phyloP scores from a whole-genome alignment of 1,140 invertebrate species.

The Plutomurus gul region DNA sequence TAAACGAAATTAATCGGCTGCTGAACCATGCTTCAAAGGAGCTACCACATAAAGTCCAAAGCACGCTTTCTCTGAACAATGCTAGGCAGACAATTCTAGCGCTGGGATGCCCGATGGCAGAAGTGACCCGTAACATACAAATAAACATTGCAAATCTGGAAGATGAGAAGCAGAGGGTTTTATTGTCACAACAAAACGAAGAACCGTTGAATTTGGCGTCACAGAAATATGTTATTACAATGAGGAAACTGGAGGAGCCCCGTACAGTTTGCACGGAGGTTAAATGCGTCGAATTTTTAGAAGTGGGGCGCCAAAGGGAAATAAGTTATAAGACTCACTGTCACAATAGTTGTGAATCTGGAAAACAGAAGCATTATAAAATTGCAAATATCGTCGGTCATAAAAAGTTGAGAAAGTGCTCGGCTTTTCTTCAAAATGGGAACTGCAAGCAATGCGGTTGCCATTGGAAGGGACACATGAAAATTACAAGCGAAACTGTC shows the following conservation, averaged over 20 bases:
- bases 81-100: conserved; percentile 15
- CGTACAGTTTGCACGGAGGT: not conserved
- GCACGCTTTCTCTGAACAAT: conserved; percentile 40
- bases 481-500: not conserved
- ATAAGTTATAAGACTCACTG: not conserved
- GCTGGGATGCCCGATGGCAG: conserved; percentile 24
- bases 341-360: not conserved
- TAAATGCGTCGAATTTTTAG: not conserved
- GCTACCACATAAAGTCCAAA: conserved; percentile 26
- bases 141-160: not conserved
- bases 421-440: not conserved
- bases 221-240: not conserved
- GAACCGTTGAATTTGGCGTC: not conserved
- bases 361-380: not conserved
- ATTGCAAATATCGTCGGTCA: not conserved
- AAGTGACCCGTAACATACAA: conserved; percentile 11
- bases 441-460: not conserved
- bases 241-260: not conserved
- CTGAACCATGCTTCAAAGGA: not conserved
- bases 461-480: not conserved
- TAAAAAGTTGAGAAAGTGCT: not conserved
- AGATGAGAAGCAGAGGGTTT: not conserved
- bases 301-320: not conserved
- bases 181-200: not conserved
- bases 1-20: conserved; percentile 1